Evolutionary conservation across 2,797 vertebrate species (phyloP), one percentile per base, ranked within the genome.

Genomic region (Phataginus tetradactyla): DNA sequence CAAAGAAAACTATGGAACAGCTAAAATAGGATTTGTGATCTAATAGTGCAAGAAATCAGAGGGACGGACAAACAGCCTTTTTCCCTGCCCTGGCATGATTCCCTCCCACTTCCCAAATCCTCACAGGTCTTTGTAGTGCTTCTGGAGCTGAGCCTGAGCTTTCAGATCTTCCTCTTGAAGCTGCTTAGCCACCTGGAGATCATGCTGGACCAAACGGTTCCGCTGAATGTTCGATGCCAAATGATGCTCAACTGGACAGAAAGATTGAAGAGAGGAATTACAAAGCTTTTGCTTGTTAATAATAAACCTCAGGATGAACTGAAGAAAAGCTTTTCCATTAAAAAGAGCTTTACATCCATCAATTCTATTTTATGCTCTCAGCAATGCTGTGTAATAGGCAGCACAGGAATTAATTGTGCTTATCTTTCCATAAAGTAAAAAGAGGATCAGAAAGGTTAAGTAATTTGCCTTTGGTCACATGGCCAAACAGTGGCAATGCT

Each of bases 201-300:
- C 99, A 96, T 99, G 99, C 97, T 99, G 99, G 90, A 99, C 99
- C 98, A 99, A 98, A 45, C 99, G 99, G 98, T 98, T 99, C 96
- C 99, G 99, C 93, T 99, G 99, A 98, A 99, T 97, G 0, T 99
- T 99, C 69, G 99, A 99, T 3, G 99, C 99, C 98, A 99, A 98
- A 97, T 99, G 99, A 98, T 99, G 99, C 97, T 99, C 99, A 89
- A 99, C 99, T 99, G 98, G 78, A 96, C 88, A 84, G 53, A 97
- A 97, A 87, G 7, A 97, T 90, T 42, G 21, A 74, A 39, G 51
- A 85, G 13, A 81, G 21, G 37, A 79, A 66, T 89, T 49, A 72
- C 0, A 66, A 71, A 8, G 21, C 18, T 53, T 42, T 86, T 20
- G 14, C 39, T 69, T 80, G 20, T 59, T 79, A 66, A 29, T 59